phyloP scores from a whole-genome alignment of 2,888 invertebrate species.

The Metalampra italica region DNA sequence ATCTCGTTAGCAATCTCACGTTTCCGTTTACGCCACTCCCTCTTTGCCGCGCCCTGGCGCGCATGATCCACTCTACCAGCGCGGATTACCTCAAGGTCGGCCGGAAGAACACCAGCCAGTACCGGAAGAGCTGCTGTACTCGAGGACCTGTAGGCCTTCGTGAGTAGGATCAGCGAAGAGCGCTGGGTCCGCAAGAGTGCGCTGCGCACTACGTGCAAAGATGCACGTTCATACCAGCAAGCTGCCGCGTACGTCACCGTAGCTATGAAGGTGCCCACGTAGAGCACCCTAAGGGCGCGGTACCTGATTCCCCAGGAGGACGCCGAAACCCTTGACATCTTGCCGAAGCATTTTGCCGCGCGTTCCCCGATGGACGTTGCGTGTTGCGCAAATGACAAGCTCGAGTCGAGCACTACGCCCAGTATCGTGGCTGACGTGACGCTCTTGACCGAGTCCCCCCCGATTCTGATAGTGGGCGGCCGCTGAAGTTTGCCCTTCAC shows the following conservation, averaged over 20 bases:
- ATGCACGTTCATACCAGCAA: constrained; percentile 12
- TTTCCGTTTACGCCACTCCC: no score
- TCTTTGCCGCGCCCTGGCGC: not conserved
- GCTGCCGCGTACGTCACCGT: constrained; percentile 17
- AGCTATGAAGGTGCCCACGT: constrained; percentile 17
- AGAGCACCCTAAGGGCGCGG: constrained; percentile 11
- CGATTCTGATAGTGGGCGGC: not conserved
- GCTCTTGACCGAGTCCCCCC: not conserved
- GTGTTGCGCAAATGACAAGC: constrained; percentile 8
- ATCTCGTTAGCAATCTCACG: no score
- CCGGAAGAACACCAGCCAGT: constrained; percentile 23
- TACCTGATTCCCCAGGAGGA: constrained; percentile 17
- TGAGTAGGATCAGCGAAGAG: constrained; percentile 15
- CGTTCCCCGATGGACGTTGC: constrained; percentile 10
- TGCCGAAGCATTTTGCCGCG: constrained; percentile 12
- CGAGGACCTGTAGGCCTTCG: constrained; percentile 26
- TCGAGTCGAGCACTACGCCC: not conserved
- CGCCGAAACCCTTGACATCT: constrained; percentile 20
- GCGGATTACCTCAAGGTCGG: constrained; percentile 20
- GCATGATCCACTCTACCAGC: constrained; percentile 12
- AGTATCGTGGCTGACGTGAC: not conserved
- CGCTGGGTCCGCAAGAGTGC: constrained; percentile 18
- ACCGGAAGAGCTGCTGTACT: constrained; percentile 24
- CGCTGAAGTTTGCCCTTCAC: constrained; percentile 2
- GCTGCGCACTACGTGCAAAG: constrained; percentile 11